Evolutionary conservation across 2,113 vertebrate species (phyloP), one percentile per base, ranked within the genome.

Genomic region (Solea senegalensis): DNA sequence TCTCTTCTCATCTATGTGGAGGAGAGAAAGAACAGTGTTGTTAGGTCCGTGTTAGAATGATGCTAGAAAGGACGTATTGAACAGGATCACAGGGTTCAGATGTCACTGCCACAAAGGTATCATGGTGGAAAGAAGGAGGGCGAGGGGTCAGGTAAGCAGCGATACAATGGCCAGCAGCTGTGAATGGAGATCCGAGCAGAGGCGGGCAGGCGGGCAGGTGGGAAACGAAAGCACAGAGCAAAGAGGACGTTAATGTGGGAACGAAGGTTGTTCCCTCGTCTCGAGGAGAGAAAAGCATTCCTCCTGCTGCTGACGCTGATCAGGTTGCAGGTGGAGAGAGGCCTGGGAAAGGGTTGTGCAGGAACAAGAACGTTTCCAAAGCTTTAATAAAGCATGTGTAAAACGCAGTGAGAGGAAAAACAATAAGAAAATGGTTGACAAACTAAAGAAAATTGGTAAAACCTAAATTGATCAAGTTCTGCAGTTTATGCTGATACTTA

Each of bases 261-360:
- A 81, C 77, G 59, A 74, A 63, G 81, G 72, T 72, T 70, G 74
- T 76, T 82, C 78, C 70, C 57, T 26, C 48, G 2, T 70, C 83
- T 67, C 39, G 41, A 64, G 59, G 57, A 74, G 65, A 75, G 72
- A 85, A 85, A 94, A 90, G 82, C 73, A 88, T 91, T 94, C 93
- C 83, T 89, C 82, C 87, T 92, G 75, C 88, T 93, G 88, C 82
- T 80, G 82, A 93, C 88, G 84, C 83, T 92, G 88, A 91, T 94
- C 83, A 70, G 81, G 84, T 95, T 95, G 61, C 90, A 91, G 65
- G 53, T 15, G 50, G 61, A 70, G 64, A 54, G 69, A 76, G 64
- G 51, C 53, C 64, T 70, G 40, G 34, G 76, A 66, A 66, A 57
- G 55, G 62, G 65, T 43, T 44, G 40, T 1, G 0, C 8, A 62